Evolutionary conservation across 2,888 invertebrate species (phyloP).

Genomic region (Oxystoma pomonae): DNA sequence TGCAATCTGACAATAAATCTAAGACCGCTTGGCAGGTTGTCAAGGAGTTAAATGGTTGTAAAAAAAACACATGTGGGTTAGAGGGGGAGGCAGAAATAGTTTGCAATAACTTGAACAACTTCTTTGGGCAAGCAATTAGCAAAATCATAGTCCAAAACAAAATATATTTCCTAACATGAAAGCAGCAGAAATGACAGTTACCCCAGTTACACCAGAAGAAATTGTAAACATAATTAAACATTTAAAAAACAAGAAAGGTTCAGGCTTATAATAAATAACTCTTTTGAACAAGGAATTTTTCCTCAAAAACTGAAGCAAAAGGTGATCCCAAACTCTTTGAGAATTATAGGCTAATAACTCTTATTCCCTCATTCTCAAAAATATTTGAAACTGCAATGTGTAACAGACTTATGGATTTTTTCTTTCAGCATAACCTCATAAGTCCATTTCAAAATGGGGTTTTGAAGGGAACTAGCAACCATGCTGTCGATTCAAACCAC

Average conservation of each 20-base stretch:
- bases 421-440: background rate
- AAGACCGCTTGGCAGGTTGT: no score
- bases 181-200: no score
- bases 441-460: background rate
- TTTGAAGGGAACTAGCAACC: background rate
- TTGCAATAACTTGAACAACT: no score
- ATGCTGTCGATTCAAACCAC: no score
- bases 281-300: background rate
- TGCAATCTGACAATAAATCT: no score
- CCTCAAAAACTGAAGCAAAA: background rate
- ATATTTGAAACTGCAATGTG: background rate
- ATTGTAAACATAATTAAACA: background rate
- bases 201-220: background rate
- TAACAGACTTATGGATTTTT: background rate
- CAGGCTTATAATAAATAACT: background rate
- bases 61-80: no score
- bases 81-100: no score
- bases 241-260: background rate
- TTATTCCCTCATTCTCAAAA: background rate
- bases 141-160: no score
- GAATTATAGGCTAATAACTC: background rate
- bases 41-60: no score
- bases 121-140: no score
- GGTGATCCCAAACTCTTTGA: background rate
- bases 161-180: no score